Evolutionary conservation across 2,888 invertebrate genomes (phyloP).

Genomic region (Macaria notata): DNA sequence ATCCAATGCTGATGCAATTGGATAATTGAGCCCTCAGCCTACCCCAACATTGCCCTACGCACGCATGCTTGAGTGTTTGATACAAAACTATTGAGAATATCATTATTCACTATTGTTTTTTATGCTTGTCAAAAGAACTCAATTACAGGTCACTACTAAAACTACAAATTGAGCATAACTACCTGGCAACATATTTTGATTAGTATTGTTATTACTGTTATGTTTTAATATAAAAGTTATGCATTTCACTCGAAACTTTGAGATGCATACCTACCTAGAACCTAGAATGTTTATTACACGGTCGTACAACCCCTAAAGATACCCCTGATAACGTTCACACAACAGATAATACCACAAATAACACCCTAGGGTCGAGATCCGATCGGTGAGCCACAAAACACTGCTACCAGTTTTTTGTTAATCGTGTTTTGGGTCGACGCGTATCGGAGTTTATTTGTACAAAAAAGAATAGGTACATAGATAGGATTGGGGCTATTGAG

Average conservation of each 20-base stretch:
- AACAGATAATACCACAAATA: constrained; percentile 7
- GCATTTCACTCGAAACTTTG: too few relatives aligned
- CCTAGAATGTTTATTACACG: too few relatives aligned
- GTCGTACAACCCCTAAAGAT: constrained; percentile 1
- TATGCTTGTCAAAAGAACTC: too few relatives aligned
- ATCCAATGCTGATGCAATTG: constrained; percentile 19
- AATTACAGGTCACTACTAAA: too few relatives aligned
- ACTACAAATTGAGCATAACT: too few relatives aligned
- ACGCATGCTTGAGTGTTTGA: neutral
- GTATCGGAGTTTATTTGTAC: constrained; percentile 8
- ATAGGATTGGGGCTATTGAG: neutral
- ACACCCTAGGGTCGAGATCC: constrained; percentile 8
- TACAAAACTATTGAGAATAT: too few relatives aligned
- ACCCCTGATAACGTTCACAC: constrained; percentile 9
- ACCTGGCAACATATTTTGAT: too few relatives aligned
- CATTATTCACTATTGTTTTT: too few relatives aligned
- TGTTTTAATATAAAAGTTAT: too few relatives aligned
- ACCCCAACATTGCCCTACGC: constrained; percentile 11
- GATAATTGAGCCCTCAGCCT: constrained; percentile 22
- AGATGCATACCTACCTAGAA: too few relatives aligned
- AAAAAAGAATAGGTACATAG: neutral
- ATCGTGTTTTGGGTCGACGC: constrained; percentile 8
- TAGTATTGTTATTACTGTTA: too few relatives aligned
- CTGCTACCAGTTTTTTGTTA: constrained; percentile 11
- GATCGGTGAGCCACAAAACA: constrained; percentile 5